Conservation (phyloP, 2,113 vertebrate species). For the Toxotes chatareus region DNA sequence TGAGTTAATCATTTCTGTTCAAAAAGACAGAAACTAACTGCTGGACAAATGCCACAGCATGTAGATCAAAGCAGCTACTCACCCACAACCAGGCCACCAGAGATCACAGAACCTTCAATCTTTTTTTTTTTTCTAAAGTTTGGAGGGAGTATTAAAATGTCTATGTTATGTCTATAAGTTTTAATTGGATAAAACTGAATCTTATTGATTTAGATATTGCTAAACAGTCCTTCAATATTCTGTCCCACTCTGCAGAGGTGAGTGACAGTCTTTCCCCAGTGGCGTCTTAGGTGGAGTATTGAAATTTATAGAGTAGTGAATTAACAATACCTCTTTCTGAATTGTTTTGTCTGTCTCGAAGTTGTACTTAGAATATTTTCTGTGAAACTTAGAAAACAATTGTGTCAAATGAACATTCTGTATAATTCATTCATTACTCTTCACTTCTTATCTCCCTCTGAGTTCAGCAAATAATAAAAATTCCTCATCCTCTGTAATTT, state of each 20-base stretch:
- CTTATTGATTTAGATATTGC: neutral
- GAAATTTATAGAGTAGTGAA: neutral
- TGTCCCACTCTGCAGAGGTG: neutral
- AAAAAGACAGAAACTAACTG: no score
- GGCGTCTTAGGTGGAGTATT: neutral
- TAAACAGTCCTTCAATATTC: neutral
- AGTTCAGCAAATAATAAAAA: neutral
- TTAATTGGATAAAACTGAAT: neutral
- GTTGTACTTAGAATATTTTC: neutral
- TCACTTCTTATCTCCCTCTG: neutral
- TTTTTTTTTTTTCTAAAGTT: neutral
- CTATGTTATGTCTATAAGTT: neutral
- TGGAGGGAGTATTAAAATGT: neutral
- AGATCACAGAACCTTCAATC: neutral
- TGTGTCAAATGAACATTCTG: neutral
- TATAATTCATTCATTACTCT: constrained; percentile 9
- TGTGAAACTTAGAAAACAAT: constrained; percentile 6
- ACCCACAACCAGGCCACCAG: neutral
- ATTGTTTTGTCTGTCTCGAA: neutral
- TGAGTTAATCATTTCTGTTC: neutral
- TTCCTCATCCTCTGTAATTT: constrained; percentile 1
- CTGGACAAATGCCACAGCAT: neutral
- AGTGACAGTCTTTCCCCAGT: neutral
- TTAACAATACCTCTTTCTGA: neutral
- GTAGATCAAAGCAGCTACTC: neutral